Base-by-base conservation (phyloP, 2,113 vertebrate genomes). In the Columba livia region DNA sequence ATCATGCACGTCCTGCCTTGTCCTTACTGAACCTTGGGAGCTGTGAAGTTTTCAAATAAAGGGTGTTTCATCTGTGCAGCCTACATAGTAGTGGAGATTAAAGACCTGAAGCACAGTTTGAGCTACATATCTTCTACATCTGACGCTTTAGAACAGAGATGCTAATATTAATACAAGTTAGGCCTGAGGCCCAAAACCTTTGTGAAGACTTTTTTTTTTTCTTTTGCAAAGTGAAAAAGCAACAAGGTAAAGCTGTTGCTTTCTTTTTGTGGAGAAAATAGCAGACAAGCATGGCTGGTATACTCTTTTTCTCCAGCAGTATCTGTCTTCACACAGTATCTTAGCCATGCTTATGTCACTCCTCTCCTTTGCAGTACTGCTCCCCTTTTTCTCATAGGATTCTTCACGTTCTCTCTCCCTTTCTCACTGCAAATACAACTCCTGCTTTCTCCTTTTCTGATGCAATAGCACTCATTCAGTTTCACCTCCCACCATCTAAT, bases 381-480 rank as follows among this genome's bases (percentile, higher is more conserved):
- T 64, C 3, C 8, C 3, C 15, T 36, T 83, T 69, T 77, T 53
- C 50, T 84, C 12, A 10, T 16, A 54, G 48, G 15, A 21, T 89
- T 78, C 5, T 57, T 87, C 17, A 21, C 19, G 3, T 71, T 66
- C 15, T 74, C 54, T 64, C 8, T 73, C 28, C 25, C 17, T 81
- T 81, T 58, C 36, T 44, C 36, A 28, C 0, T 2, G 15, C 13
- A 87, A 82, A 74, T 62, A 34, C 36, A 29, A 38, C 21, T 5
- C 3, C 21, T 56, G 36, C 34, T 85, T 85, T 79, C 0, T 2
- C 6, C 32, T 77, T 72, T 77, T 20, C 9, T 32, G 23, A 25
- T 12, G 11, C 42, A 57, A 13, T 5, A 66, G 5, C 28, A 70
- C 19, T 12, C 16, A 7, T 29, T 48, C 18, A 0, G 0, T 86